These are phyloP conservation scores for Microtus pennsylvanicus DNA, from an alignment of 2,113 vertebrate genomes.

Conservation along the genomic window DNA sequence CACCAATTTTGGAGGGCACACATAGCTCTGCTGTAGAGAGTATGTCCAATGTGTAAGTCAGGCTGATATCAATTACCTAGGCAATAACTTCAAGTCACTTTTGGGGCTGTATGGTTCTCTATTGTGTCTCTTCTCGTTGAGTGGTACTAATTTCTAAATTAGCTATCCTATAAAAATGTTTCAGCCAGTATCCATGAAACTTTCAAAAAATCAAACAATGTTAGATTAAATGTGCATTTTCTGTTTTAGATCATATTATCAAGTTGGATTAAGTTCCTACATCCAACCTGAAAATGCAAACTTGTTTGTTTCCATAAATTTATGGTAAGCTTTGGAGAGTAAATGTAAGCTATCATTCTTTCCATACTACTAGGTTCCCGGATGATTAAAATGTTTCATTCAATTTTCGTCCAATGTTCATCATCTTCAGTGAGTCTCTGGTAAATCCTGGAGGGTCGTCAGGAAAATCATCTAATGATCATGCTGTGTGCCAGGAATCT, in stretches of 20 bases:
- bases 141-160: not conserved
- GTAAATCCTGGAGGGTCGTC: conserved; percentile 9
- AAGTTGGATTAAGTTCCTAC: not conserved
- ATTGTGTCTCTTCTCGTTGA: not conserved
- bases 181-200: not conserved
- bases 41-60: too few relatives aligned
- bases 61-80: not conserved
- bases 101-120: not conserved
- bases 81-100: not conserved
- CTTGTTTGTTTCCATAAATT: not conserved
- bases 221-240: not conserved
- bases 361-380: not conserved
- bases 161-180: not conserved
- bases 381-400: conserved; percentile 61
- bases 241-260: conserved; percentile 13
- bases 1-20: not conserved
- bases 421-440: conserved; percentile 23
- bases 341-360: not conserved
- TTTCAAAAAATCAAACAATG: conserved; percentile 33
- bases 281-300: conserved; percentile 3
- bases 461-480: conserved; percentile 22
- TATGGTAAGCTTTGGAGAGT: not conserved
- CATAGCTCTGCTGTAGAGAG: not conserved
- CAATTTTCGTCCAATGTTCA: conserved; percentile 27
- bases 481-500: not conserved